A percentile compares a stretch with the other conserved stretches of the same genome.
Conservation (phyloP, 2,888 invertebrate species). For the Arge pagana region DNA sequence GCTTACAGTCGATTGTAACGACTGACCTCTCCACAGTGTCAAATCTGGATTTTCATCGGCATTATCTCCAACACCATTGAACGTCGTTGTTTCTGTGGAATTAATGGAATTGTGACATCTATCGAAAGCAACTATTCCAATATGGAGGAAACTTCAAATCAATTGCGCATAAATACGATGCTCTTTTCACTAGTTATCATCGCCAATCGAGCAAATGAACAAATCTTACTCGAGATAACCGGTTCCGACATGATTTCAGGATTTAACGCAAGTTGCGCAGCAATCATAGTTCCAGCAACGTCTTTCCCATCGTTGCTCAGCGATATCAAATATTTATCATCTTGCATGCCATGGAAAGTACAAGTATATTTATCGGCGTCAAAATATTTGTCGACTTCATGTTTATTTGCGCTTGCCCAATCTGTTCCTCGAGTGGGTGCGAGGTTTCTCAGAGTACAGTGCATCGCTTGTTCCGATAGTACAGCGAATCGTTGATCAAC, state of each 20-base stretch:
- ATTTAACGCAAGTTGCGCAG: constrained; percentile 59
- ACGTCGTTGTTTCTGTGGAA: no score
- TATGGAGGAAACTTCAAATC: no score
- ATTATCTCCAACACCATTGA: no score
- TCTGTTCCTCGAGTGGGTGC: constrained; percentile 61
- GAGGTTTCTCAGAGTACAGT: constrained; percentile 69
- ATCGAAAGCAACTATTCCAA: no score
- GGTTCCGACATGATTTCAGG: constrained; percentile 21
- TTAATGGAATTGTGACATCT: no score
- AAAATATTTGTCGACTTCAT: constrained; percentile 66
- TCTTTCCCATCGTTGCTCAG: constrained; percentile 60
- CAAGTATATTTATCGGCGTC: constrained; percentile 66
- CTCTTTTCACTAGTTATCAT: no score
- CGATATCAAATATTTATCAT: constrained; percentile 62
- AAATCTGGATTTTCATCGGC: constrained; percentile 49
- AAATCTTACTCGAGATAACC: no score
- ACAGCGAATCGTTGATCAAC: constrained; percentile 69
- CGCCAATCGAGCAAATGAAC: no score
- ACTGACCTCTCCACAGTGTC: constrained; percentile 57
- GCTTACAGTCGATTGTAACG: constrained; percentile 55
- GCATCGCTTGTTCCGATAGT: constrained; percentile 72
- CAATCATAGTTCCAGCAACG: constrained; percentile 60
- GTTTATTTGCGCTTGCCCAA: constrained; percentile 62
- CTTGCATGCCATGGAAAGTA: constrained; percentile 60
- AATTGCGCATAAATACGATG: no score